Conservation (phyloP, 2,888 invertebrate genomes). For the Orchestes rusci region DNA sequence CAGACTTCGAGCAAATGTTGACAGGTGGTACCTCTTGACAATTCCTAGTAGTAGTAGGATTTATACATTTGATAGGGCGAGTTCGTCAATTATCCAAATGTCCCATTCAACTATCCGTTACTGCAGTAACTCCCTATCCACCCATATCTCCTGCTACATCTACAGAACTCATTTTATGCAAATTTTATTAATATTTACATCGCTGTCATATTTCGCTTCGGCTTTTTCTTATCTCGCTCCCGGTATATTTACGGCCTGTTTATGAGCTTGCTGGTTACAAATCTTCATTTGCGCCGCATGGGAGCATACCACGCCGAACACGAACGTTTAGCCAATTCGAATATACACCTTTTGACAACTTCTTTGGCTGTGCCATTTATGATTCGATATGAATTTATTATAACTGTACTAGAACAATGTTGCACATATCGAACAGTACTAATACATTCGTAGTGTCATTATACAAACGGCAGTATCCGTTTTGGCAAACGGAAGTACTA, state of each 20-base stretch:
- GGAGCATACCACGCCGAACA: slow-evolving; percentile 19
- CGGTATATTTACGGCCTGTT: slow-evolving; percentile 25
- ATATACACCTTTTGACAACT: slow-evolving; percentile 14
- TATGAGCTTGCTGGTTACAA: slow-evolving; percentile 23
- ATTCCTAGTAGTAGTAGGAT: no score
- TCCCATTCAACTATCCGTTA: no score
- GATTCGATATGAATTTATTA: no score
- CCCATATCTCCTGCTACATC: slow-evolving; percentile 19
- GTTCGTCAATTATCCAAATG: no score
- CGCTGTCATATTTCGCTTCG: slow-evolving; percentile 25
- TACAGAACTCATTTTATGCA: slow-evolving; percentile 23
- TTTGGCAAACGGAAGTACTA: slow-evolving; percentile 12
- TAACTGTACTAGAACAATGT: slow-evolving; percentile 10
- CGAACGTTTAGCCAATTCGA: slow-evolving; percentile 13
- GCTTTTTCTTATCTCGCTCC: slow-evolving; percentile 24
- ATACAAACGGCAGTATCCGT: background rate
- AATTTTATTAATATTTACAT: slow-evolving; percentile 27
- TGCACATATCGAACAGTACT: slow-evolving; percentile 8
- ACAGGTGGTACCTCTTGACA: no score
- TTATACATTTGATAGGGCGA: no score
- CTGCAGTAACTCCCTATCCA: slow-evolving; percentile 15
- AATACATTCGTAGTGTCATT: slow-evolving; percentile 1
- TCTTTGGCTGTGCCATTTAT: no score
- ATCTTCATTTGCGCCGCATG: slow-evolving; percentile 25
- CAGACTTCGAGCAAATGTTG: no score